These are phyloP conservation scores for Ischnura elegans DNA, from an alignment of 2,888 invertebrate genomes.

Conservation along the genomic window DNA sequence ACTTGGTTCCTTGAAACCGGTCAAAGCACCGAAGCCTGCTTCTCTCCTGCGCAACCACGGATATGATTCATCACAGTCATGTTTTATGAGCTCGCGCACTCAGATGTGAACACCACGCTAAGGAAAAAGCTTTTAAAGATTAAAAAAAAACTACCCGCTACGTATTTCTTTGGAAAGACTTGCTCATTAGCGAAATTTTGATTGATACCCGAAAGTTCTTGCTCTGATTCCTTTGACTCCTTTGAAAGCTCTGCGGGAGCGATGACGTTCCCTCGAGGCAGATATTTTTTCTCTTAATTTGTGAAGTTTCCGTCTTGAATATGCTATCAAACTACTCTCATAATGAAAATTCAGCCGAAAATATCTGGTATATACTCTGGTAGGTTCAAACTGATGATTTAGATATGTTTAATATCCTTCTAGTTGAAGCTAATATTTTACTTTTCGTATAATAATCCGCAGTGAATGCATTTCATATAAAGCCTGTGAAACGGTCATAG, in stretches of 20 bases:
- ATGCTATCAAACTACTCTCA: too few relatives aligned
- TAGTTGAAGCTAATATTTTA: too few relatives aligned
- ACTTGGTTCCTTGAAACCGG: too few relatives aligned
- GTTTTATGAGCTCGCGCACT: neutral
- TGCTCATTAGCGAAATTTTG: conserved; percentile 25
- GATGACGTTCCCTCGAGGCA: neutral
- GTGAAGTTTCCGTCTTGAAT: neutral
- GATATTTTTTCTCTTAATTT: neutral
- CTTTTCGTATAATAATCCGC: too few relatives aligned
- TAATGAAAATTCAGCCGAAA: too few relatives aligned
- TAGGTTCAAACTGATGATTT: too few relatives aligned
- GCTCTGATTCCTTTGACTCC: neutral
- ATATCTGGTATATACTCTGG: too few relatives aligned
- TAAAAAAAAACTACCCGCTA: neutral
- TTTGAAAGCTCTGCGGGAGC: neutral
- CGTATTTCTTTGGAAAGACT: neutral
- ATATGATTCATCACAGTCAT: neutral
- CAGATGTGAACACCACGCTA: neutral
- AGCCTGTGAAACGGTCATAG: too few relatives aligned
- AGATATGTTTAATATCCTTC: too few relatives aligned
- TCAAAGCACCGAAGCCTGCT: too few relatives aligned
- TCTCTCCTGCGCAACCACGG: too few relatives aligned
- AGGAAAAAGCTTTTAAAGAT: neutral
- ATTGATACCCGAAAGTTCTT: neutral
- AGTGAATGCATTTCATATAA: too few relatives aligned